These are phyloP conservation scores for Pangasius mekongensis DNA, from an alignment of 2,797 vertebrate genomes.

Conservation along the genomic window DNA sequence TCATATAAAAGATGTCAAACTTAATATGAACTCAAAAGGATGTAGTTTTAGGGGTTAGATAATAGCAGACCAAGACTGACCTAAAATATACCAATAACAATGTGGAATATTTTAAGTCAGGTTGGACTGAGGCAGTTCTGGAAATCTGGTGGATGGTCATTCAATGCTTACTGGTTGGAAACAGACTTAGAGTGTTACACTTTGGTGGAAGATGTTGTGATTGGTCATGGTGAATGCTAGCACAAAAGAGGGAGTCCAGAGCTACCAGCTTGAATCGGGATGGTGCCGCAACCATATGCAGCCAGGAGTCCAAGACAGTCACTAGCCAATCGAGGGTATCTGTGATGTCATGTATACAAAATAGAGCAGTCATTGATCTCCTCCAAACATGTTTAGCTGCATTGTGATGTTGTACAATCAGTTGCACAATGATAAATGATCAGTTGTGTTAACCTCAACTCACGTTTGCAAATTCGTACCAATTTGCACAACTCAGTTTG, in stretches of 20 bases:
- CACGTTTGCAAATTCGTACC: not conserved
- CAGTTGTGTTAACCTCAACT: not conserved
- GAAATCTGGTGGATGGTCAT: not conserved
- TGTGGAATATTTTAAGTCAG: not conserved
- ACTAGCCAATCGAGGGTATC: too few species aligned
- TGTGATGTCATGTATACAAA: not conserved
- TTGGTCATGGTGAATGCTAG: not conserved
- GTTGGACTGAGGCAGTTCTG: too few species aligned
- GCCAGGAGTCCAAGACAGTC: not conserved
- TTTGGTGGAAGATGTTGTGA: not conserved
- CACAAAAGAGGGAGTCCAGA: not conserved
- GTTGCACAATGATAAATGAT: not conserved
- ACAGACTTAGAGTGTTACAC: not conserved
- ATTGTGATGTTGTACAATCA: not conserved
- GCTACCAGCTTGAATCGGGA: not conserved
- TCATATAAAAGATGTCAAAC: not conserved
- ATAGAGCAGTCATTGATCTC: not conserved
- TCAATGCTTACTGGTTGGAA: not conserved
- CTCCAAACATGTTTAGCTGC: not conserved
- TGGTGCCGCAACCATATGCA: not conserved
- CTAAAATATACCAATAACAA: not conserved
- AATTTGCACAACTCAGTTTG: not conserved
- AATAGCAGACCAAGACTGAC: not conserved
- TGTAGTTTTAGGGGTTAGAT: not conserved
- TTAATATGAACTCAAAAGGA: not conserved